Base-by-base conservation (phyloP, 2,113 vertebrate species). In the Tachysurus fulvidraco region DNA sequence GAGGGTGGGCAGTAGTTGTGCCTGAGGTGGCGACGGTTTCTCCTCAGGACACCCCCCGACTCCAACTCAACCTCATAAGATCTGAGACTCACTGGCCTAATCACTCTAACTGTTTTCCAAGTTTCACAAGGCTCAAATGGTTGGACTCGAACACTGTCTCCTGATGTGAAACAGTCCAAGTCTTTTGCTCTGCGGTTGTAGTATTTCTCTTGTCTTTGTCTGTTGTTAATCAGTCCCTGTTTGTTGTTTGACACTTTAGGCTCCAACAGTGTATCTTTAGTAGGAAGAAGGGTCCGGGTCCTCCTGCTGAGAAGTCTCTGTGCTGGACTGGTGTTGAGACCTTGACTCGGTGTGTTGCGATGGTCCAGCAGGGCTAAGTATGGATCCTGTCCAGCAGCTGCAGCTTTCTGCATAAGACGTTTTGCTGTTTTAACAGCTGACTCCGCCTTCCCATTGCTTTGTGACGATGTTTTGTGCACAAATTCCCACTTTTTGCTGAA, bases 401-500 rank as follows among this genome's bases (percentile, higher is more conserved):
- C 17, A 8, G 65, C 87, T 54, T 60, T 81, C 28, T 7, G 36
- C 64, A 81, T 44, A 17, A 65, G 59, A 14, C 25, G 9, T 54
- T 86, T 60, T 2, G 60, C 19, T 46, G 44, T 85, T 25, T 83
- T 83, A 30, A 87, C 50, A 0, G 74, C 86, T 13, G 73, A 69
- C 23, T 84, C 71, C 5, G 64, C 59, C 46, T 77, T 78, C 5
- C 71, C 21, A 3, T 87, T 89, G 21, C 81, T 74, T 50, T 25
- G 55, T 44, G 79, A 86, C 0, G 85, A 81, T 30, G 83, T 81
- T 57, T 36, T 62, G 12, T 88, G 83, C 6, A 77, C 28, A 52
- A 88, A 88, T 9, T 85, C 77, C 55, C 69, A 86, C 17, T 30
- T 67, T 60, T 79, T 6, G 17, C 55, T 88, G 65, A 85, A 88